Evolutionary conservation across 2,888 invertebrate genomes (phyloP).

Genomic region (Amorpha juglandis): DNA sequence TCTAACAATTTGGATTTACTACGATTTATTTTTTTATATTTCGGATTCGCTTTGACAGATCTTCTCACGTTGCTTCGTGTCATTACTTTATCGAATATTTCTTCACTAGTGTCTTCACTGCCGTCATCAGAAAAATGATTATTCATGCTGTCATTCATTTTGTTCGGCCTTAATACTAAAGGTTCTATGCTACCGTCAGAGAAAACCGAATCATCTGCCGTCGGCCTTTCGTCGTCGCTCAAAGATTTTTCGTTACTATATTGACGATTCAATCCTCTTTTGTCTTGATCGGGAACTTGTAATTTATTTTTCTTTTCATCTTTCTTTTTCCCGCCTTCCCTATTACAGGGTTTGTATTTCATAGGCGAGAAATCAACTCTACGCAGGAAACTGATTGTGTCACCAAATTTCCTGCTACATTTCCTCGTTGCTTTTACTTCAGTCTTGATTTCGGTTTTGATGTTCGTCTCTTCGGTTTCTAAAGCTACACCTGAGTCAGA

Average conservation of each 20-base stretch:
- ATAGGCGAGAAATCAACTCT: slow-evolving; percentile 80
- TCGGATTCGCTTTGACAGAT: slow-evolving; percentile 80
- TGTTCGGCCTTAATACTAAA: slow-evolving; percentile 66
- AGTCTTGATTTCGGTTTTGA: slow-evolving; percentile 57
- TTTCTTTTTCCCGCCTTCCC: slow-evolving; percentile 67
- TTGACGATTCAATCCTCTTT: slow-evolving; percentile 58
- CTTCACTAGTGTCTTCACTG: slow-evolving; percentile 80
- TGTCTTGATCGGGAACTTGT: slow-evolving; percentile 61
- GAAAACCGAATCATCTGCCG: slow-evolving; percentile 58
- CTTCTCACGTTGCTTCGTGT: slow-evolving; percentile 73
- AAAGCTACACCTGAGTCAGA: slow-evolving; percentile 78
- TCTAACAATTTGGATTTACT: slow-evolving; percentile 76
- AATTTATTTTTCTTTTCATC: slow-evolving; percentile 70
- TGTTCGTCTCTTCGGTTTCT: slow-evolving; percentile 66
- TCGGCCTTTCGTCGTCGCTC: slow-evolving; percentile 68
- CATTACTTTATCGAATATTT: slow-evolving; percentile 78
- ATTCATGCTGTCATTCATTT: slow-evolving; percentile 78
- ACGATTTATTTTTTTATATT: slow-evolving; percentile 79
- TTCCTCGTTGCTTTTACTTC: slow-evolving; percentile 69
- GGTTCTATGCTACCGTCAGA: slow-evolving; percentile 65
- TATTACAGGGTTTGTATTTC: slow-evolving; percentile 72
- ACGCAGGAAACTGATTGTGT: slow-evolving; percentile 75
- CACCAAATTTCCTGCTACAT: slow-evolving; percentile 74
- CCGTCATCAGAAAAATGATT: slow-evolving; percentile 80
- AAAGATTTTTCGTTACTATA: slow-evolving; percentile 63